Percentiles rank a stretch among this genome's conserved stretches.
phyloP scores from a whole-genome alignment of 2,888 invertebrate genomes.

The Timema podura region DNA sequence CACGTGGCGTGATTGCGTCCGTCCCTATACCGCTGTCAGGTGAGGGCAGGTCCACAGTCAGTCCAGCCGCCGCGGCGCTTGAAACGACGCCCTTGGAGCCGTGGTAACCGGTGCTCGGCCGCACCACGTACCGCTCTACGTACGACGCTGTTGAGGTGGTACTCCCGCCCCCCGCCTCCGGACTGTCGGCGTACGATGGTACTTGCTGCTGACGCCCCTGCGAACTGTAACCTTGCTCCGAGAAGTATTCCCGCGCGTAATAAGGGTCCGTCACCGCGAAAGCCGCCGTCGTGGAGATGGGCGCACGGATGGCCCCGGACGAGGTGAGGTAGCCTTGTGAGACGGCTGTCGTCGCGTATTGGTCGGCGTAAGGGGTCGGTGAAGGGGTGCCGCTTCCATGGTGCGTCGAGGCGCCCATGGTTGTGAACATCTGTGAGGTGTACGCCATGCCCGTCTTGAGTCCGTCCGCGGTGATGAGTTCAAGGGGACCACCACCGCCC shows the following conservation, averaged over 20 bases:
- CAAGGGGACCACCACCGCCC: constrained; percentile 44
- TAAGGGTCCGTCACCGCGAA: constrained; percentile 63
- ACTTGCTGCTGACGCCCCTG: constrained; percentile 33
- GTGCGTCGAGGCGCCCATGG: constrained; percentile 41
- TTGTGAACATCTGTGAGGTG: constrained; percentile 63
- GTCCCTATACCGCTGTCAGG: constrained; percentile 95
- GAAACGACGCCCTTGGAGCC: constrained; percentile 60
- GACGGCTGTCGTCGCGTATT: constrained; percentile 40
- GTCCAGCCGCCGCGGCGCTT: constrained; percentile 53
- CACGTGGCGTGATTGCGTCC: constrained; percentile 86
- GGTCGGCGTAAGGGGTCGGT: constrained; percentile 55
- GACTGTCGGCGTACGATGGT: constrained; percentile 38
- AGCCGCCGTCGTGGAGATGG: constrained; percentile 47
- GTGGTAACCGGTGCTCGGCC: constrained; percentile 61
- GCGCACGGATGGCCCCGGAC: constrained; percentile 44
- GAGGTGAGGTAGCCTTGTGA: constrained; percentile 40
- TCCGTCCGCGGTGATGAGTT: constrained; percentile 49
- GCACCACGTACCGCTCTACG: constrained; percentile 64
- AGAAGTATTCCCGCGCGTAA: constrained; percentile 76
- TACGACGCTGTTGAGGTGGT: constrained; percentile 56
- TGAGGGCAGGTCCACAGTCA: constrained; percentile 91
- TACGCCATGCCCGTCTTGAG: constrained; percentile 56
- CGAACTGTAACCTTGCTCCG: constrained; percentile 41
- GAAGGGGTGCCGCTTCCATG: constrained; percentile 56
- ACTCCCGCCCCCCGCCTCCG: constrained; percentile 49